Percentiles rank a stretch among this genome's conserved stretches.
phyloP scores from a whole-genome alignment of 2,797 vertebrate genomes.

The Oceanodroma leucorhoa region DNA sequence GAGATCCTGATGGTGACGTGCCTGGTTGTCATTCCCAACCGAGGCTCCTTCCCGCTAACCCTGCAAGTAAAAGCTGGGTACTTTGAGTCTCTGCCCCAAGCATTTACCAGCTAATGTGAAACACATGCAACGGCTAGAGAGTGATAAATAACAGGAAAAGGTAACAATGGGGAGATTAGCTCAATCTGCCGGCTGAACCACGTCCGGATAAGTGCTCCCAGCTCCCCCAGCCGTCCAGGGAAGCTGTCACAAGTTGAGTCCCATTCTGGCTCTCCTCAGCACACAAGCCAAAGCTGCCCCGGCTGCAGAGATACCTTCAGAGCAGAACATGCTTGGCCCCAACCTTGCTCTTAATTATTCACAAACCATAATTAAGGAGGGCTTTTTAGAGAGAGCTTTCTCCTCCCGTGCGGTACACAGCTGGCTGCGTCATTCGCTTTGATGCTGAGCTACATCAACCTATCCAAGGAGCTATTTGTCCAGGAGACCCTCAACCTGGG shows the following conservation, averaged over 20 bases:
- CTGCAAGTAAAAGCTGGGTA: fast-evolving
- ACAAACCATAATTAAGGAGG: background rate
- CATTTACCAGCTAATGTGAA: background rate
- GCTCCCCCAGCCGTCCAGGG: background rate
- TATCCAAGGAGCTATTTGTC: background rate
- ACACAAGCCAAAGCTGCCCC: fast-evolving
- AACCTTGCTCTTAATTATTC: background rate
- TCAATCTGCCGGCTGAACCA: background rate
- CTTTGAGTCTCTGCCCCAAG: background rate
- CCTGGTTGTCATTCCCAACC: background rate
- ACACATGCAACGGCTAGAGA: background rate
- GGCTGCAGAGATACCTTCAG: fast-evolving
- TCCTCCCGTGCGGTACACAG: fast-evolving
- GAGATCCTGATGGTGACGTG: fast-evolving
- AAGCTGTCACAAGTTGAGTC: background rate
- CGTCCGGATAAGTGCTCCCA: background rate
- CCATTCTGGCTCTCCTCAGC: fast-evolving
- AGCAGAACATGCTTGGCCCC: background rate
- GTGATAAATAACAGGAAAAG: fast-evolving
- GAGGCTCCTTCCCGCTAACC: fast-evolving
- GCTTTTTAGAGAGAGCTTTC: background rate
- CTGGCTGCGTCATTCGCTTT: background rate
- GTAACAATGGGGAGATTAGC: background rate
- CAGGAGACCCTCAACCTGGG: background rate
- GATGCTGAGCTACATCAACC: background rate